Evolutionary conservation across 2,797 vertebrate species (phyloP).

Genomic region (Pangasius krempfi): DNA sequence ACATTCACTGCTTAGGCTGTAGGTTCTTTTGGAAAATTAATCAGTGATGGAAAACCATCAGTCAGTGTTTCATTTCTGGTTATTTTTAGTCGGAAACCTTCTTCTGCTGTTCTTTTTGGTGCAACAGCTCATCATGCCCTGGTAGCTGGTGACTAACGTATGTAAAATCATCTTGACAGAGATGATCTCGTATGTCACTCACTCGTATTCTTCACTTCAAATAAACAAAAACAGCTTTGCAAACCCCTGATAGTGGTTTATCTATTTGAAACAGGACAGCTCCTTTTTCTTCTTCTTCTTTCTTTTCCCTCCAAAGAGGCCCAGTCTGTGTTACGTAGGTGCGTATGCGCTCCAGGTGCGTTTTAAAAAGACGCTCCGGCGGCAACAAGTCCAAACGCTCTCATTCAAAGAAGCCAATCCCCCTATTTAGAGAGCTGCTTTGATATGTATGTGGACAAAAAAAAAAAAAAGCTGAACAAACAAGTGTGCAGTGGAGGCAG

Average conservation of each 20-base stretch:
- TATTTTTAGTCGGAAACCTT: not conserved
- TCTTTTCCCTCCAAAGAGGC: not conserved
- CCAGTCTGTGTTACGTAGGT: constrained; percentile 39
- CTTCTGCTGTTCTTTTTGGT: not conserved
- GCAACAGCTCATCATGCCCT: not conserved
- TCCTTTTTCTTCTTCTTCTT: not conserved
- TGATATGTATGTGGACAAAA: constrained; percentile 70
- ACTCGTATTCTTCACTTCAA: not conserved
- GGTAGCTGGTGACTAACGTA: not conserved
- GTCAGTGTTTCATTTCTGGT: not conserved
- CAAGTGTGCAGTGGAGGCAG: constrained; percentile 59
- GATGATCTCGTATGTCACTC: not conserved
- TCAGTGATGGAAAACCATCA: not conserved
- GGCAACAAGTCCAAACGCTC: constrained; percentile 68
- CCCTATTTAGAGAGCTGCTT: constrained; percentile 69
- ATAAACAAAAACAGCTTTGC: not conserved
- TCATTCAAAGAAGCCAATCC: constrained; percentile 65
- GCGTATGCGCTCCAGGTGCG: constrained; percentile 72
- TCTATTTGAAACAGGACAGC: not conserved
- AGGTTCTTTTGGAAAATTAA: not conserved
- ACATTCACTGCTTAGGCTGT: not conserved
- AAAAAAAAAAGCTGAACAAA: constrained; percentile 59
- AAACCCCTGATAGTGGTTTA: constrained; percentile 50
- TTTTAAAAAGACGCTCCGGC: constrained; percentile 68
- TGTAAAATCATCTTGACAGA: not conserved